Percentiles rank a stretch among this genome's conserved stretches.
Evolutionary conservation across 2,113 vertebrate genomes (phyloP).

Genomic region (Nansenia antarctica): DNA sequence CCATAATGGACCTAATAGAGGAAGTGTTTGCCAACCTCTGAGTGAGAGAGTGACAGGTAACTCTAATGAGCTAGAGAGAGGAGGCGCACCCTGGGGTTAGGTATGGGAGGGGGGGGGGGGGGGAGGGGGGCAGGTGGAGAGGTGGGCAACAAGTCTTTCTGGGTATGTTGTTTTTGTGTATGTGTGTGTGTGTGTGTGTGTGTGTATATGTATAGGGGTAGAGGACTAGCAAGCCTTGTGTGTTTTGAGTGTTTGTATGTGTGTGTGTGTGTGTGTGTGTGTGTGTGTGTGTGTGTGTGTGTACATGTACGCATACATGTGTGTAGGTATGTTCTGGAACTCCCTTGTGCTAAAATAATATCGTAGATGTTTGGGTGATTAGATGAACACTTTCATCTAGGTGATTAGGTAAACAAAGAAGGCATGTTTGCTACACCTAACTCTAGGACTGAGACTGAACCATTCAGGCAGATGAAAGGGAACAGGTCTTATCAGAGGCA

Average conservation of each 20-base stretch:
- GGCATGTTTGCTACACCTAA: neutral
- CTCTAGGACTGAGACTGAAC: conserved; percentile 18
- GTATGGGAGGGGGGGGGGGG: neutral
- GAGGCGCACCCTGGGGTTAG: conserved; percentile 41
- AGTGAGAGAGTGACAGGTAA: conserved; percentile 63
- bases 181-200: conserved; percentile 5
- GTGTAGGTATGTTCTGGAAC: neutral
- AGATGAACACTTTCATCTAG: neutral
- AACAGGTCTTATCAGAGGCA: conserved; percentile 18
- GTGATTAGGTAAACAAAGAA: neutral
- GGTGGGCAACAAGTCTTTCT: neutral
- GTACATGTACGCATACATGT: neutral
- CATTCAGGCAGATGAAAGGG: conserved; percentile 29
- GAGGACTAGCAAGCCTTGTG: neutral
- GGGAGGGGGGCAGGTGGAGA: conserved; percentile 5
- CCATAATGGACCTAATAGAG: conserved; percentile 50
- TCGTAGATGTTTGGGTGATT: too few species aligned
- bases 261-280: neutral
- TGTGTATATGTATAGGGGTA: neutral
- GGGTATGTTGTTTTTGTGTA: conserved; percentile 1
- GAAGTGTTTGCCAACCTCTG: conserved; percentile 56
- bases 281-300: conserved; percentile 1
- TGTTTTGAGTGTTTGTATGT: conserved; percentile 9
- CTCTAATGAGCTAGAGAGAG: conserved; percentile 50
- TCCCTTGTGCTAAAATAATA: too few species aligned